Conservation (phyloP, 2,888 invertebrate species). For the Macrosiphum euphorbiae region DNA sequence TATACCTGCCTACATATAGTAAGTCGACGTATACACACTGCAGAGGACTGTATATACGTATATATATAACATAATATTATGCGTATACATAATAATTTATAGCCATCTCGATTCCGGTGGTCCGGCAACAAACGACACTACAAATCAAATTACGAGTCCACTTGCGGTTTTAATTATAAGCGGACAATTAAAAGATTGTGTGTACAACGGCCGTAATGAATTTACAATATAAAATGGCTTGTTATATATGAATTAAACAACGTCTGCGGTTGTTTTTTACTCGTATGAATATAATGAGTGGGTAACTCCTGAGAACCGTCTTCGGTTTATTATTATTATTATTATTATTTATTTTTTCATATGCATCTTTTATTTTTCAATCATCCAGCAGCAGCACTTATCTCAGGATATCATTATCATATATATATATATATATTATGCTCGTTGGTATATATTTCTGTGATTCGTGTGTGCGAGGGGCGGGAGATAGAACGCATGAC, state of each 20-base stretch:
- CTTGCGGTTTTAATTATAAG: constrained; percentile 62
- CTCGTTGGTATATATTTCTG: not conserved
- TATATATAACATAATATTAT: constrained; percentile 18
- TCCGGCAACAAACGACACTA: constrained; percentile 55
- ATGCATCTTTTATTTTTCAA: constrained; percentile 43
- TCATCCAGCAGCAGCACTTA: constrained; percentile 56
- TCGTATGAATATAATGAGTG: constrained; percentile 60
- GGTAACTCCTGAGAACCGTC: constrained; percentile 62
- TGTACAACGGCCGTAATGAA: constrained; percentile 56
- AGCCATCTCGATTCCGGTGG: constrained; percentile 64
- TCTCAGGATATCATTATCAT: constrained; percentile 60
- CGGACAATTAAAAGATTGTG: constrained; percentile 62
- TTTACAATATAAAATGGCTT: constrained; percentile 62
- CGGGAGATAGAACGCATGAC: constrained; percentile 44
- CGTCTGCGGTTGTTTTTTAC: constrained; percentile 50
- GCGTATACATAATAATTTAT: constrained; percentile 53
- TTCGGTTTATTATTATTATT: constrained; percentile 56
- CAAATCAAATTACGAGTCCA: constrained; percentile 63
- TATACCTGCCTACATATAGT: not conserved
- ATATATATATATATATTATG: not conserved
- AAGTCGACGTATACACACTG: not conserved
- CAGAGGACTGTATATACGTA: not conserved
- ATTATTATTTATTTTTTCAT: constrained; percentile 35
- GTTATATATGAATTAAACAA: constrained; percentile 64
- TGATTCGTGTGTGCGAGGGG: constrained; percentile 39